Evolutionary conservation across 2,797 vertebrate genomes (phyloP).

Genomic region (Heliangelus exortis): DNA sequence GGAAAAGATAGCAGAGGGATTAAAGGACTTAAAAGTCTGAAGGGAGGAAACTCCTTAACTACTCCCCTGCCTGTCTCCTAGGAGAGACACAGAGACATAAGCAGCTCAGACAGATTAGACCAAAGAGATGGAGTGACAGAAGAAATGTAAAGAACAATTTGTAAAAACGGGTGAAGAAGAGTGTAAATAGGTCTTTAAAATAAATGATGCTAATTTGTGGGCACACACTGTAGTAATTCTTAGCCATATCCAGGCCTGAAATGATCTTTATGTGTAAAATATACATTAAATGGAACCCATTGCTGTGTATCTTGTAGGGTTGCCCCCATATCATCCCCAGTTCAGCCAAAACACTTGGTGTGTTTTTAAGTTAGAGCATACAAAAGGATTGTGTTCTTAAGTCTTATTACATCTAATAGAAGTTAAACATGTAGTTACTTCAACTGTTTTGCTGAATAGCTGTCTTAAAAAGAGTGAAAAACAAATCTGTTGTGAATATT

Average conservation of each 20-base stretch:
- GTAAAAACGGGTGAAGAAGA: background rate
- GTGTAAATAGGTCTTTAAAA: background rate
- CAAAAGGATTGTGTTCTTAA: background rate
- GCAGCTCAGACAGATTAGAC: constrained; percentile 40
- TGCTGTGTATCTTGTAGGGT: background rate
- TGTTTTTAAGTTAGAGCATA: background rate
- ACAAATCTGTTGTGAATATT: fast-evolving
- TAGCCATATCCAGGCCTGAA: background rate
- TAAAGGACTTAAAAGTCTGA: background rate
- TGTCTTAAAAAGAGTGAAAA: background rate
- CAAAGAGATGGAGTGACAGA: constrained; percentile 2
- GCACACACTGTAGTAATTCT: background rate
- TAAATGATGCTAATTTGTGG: background rate
- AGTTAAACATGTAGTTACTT: background rate
- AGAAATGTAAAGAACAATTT: constrained; percentile 15
- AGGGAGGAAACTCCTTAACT: background rate
- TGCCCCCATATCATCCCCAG: background rate
- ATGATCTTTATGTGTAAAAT: background rate
- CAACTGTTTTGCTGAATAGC: background rate
- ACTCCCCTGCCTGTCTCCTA: background rate
- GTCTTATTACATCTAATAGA: background rate
- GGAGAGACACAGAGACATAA: constrained; percentile 13
- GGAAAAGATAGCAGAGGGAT: background rate
- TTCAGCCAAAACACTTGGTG: background rate
- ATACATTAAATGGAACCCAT: background rate